Evolutionary conservation across 2,113 vertebrate genomes (phyloP).

Genomic region (Zeus faber): DNA sequence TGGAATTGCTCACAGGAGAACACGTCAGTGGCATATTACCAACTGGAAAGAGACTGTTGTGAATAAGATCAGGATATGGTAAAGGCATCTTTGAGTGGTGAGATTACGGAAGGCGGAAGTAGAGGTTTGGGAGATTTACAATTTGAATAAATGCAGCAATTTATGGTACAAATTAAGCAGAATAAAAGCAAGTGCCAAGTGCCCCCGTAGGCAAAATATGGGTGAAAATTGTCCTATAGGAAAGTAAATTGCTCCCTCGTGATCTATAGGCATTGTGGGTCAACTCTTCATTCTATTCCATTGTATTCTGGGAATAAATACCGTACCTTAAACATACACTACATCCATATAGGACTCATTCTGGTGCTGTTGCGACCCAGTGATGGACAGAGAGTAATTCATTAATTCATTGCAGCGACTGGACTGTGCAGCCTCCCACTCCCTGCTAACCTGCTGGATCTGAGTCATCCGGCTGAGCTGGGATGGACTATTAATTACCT

Average conservation of each 20-base stretch:
- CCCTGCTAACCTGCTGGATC: constrained; percentile 28
- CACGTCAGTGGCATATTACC: not conserved
- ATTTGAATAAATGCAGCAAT: no score
- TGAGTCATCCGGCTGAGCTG: constrained; percentile 59
- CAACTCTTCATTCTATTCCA: no score
- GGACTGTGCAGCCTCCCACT: constrained; percentile 23
- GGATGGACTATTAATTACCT: constrained; percentile 62
- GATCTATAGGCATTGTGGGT: no score
- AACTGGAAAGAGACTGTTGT: not conserved
- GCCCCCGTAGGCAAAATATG: no score
- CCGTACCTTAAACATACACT: not conserved
- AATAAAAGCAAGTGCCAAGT: no score
- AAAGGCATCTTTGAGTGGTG: no score
- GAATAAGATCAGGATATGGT: no score
- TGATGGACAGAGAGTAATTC: constrained; percentile 1
- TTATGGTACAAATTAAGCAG: no score
- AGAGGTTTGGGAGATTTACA: no score
- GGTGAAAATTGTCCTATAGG: no score
- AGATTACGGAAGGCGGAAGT: no score
- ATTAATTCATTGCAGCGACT: constrained; percentile 9
- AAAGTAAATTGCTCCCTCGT: no score
- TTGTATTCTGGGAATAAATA: not conserved
- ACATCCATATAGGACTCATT: not conserved
- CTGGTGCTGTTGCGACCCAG: not conserved
- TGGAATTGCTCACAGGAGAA: not conserved